Evolutionary conservation across 2,797 vertebrate genomes (phyloP).

Genomic region (Ataeniobius toweri): DNA sequence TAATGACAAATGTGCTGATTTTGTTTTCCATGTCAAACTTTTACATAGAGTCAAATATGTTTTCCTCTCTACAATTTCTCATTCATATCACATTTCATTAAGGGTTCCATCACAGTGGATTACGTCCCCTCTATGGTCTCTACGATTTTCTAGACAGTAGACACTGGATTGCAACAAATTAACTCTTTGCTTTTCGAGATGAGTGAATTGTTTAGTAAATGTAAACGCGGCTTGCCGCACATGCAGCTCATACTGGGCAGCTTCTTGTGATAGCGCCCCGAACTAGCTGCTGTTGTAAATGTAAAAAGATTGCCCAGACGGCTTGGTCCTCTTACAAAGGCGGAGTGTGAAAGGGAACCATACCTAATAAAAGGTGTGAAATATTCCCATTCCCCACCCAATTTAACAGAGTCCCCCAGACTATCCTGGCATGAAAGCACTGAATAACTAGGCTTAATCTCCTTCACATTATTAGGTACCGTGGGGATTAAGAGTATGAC

Average conservation of each 20-base stretch:
- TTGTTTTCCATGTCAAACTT: too few species aligned
- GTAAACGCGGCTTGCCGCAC: not conserved
- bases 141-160: too few species aligned
- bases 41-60: too few species aligned
- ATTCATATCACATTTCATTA: not conserved
- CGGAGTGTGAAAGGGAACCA: not conserved
- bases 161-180: too few species aligned
- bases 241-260: not conserved
- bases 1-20: too few species aligned
- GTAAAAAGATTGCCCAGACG: not conserved
- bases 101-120: not conserved
- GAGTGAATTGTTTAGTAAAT: not conserved
- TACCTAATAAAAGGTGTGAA: not conserved
- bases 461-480: not conserved
- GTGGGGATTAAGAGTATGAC: not conserved
- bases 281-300: not conserved
- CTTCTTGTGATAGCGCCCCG: not conserved
- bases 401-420: not conserved
- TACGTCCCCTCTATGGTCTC: too few species aligned
- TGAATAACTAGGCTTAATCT: not conserved
- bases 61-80: not conserved
- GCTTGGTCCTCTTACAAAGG: not conserved
- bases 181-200: too few species aligned
- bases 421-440: not conserved
- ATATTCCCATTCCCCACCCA: not conserved